Evolutionary conservation across 2,888 invertebrate species (phyloP), one percentile per base, ranked within the genome.

Genomic region (Unio pictorum): DNA sequence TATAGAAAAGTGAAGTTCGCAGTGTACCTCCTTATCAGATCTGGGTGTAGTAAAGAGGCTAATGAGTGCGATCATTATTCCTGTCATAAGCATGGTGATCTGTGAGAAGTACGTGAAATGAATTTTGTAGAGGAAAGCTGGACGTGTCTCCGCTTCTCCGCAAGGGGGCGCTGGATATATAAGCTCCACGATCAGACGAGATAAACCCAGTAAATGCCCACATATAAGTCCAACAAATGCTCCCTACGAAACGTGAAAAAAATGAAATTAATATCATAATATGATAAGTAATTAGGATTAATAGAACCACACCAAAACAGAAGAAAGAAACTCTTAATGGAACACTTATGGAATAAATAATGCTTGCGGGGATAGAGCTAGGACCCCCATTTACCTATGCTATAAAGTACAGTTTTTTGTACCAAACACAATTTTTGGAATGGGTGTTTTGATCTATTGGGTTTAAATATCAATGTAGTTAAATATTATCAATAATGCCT

Each of bases 71-170:
- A 77, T 78, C 61, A 75, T 72, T 1, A 73, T 67, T 11, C 72
- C 67, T 6, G 81, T 82, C 61, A 83, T 69, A 11, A 79, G 20
- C 15, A 83, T 66, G 61, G 77, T 78, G 23, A 81, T 61, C 64
- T 78, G 78, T 11, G 77, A 76, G 63, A 79, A 83, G 66, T 84
- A 83, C 26, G 76, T 79, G 69, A 76, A 82, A 67, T 84, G 82
- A 23, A 84, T 68, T 11, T 73, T 68, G 58, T 75, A 69, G 23
- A 84, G 73, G 26, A 84, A 74, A 0, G 68, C 58, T 26, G 76
- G 71, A 34, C 79, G 59, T n/a, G 69, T 71, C 55, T 79, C 79
- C 3, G 54, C 61, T 30, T 77, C 74, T 0, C 76, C 79, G 61
- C 79, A 79, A 18, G 75, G 75, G 7, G 79, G 76, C n/a, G 72